These are phyloP conservation scores for Noctua pronuba DNA, from an alignment of 2,888 invertebrate genomes.

Conservation along the genomic window DNA sequence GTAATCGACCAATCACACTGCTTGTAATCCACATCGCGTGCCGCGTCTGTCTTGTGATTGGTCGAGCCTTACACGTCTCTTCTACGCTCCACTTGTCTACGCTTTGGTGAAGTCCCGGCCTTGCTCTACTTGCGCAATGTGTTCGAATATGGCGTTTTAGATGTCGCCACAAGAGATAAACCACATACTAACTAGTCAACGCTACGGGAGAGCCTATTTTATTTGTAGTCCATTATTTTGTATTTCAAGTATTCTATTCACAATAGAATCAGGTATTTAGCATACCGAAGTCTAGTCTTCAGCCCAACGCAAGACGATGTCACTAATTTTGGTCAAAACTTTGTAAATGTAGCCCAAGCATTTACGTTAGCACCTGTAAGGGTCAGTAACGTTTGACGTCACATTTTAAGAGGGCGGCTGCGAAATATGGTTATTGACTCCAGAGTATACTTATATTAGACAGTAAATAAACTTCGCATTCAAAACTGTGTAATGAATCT, in stretches of 20 bases:
- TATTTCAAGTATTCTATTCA: too few relatives aligned
- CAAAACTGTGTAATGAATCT: not conserved
- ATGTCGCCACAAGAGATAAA: not conserved
- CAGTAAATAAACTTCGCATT: not conserved
- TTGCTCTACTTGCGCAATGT: too few relatives aligned
- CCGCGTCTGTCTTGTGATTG: not conserved
- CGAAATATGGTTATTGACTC: not conserved
- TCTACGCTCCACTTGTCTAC: not conserved
- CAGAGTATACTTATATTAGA: not conserved
- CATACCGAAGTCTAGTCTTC: not conserved
- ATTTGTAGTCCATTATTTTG: not conserved
- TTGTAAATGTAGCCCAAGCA: not conserved
- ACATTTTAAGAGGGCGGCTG: not conserved
- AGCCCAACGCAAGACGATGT: not conserved
- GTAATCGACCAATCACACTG: not conserved
- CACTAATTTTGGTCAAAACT: not conserved
- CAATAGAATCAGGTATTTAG: not conserved
- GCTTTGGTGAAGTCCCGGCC: too few relatives aligned
- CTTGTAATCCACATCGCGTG: not conserved
- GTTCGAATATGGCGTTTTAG: not conserved
- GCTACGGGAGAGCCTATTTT: not conserved
- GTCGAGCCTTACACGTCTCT: not conserved
- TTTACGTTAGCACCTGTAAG: slow-evolving; percentile 1
- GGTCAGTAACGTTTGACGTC: not conserved
- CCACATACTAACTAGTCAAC: not conserved